Conservation (phyloP, 1,140 invertebrate species). For the Aphelinus atriplicis region DNA sequence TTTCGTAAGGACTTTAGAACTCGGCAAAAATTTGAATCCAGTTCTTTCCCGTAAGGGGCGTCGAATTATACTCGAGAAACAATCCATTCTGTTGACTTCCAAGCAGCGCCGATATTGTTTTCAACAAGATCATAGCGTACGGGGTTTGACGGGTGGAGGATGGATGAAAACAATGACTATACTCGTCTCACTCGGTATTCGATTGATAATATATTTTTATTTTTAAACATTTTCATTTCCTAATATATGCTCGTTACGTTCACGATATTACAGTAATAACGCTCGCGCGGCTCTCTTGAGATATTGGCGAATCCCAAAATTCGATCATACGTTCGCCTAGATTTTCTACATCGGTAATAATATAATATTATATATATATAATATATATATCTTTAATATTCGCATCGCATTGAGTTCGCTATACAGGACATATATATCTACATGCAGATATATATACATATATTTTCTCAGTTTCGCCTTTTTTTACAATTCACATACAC, state of each 20-base stretch:
- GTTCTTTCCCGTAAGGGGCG: too few species aligned
- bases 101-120: too few species aligned
- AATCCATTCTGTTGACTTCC: too few species aligned
- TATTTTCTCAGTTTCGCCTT: conserved; percentile 48
- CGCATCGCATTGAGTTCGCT: conserved; percentile 26
- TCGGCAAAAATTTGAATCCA: too few species aligned
- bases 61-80: too few species aligned
- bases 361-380: conserved; percentile 24
- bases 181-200: too few species aligned
- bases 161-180: too few species aligned
- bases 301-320: conserved; percentile 11
- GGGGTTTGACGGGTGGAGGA: too few species aligned
- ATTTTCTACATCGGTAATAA: conserved; percentile 11
- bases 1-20: too few species aligned
- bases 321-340: conserved; percentile 51
- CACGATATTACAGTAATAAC: conserved; percentile 34
- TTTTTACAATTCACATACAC: conserved; percentile 54
- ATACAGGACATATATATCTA: conserved; percentile 27
- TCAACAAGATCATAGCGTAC: too few species aligned
- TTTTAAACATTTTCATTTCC: conserved; percentile 35
- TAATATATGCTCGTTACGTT: conserved; percentile 30
- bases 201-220: conserved; percentile 37
- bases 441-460: conserved; percentile 46
- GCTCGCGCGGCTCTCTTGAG: neutral
- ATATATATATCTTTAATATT: conserved; percentile 29